Conservation (phyloP, 2,797 vertebrate genomes). For the Gallinago nigripennis region DNA sequence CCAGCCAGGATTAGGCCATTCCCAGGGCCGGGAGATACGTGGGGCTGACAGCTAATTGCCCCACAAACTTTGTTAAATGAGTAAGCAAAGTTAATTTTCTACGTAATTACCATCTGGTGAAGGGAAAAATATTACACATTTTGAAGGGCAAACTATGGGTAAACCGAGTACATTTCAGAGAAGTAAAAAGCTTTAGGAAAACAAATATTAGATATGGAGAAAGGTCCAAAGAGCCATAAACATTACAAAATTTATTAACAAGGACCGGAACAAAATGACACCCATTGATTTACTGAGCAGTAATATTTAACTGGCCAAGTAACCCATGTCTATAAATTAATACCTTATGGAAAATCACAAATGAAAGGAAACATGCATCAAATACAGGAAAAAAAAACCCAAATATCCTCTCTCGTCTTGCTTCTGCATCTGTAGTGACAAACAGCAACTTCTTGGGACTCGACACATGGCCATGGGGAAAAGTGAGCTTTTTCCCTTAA, state of each 20-base stretch:
- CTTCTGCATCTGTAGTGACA: background rate
- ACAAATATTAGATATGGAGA: background rate
- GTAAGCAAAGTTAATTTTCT: background rate
- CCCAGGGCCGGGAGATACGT: fast-evolving
- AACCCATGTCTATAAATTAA: fast-evolving
- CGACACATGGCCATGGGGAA: fast-evolving
- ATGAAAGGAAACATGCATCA: background rate
- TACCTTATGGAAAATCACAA: fast-evolving
- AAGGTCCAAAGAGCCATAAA: background rate
- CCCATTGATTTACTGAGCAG: fast-evolving
- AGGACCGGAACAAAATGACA: background rate
- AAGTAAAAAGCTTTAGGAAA: background rate
- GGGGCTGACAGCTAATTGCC: background rate
- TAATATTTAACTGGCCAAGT: background rate
- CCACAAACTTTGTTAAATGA: fast-evolving
- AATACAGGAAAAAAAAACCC: fast-evolving
- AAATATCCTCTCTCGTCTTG: background rate
- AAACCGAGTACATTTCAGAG: background rate
- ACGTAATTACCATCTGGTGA: background rate
- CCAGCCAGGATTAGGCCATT: background rate
- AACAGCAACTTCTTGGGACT: background rate
- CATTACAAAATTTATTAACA: too few relatives aligned
- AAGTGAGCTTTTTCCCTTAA: background rate
- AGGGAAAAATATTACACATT: background rate
- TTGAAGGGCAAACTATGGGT: background rate